Evolutionary conservation across 2,888 invertebrate species (phyloP).

Genomic region (Gari tellinella): DNA sequence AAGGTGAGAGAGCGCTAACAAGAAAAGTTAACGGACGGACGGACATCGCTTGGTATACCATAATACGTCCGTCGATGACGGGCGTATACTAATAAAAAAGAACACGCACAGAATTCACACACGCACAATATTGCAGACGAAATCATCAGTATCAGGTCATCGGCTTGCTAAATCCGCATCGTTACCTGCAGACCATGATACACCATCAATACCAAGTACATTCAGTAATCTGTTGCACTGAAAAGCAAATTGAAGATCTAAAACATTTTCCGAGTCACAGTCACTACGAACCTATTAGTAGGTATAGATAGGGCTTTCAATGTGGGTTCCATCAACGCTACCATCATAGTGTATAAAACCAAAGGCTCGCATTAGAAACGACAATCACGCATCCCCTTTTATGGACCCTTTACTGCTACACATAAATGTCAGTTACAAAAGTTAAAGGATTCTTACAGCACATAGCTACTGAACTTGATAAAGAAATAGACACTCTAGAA

Average conservation of each 20-base stretch:
- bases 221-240: conserved; percentile 25
- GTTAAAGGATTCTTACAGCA: conserved; percentile 28
- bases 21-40: too few species aligned
- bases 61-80: too few species aligned
- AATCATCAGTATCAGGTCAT: conserved; percentile 28
- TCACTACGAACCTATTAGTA: background rate
- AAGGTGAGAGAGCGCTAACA: too few species aligned
- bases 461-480: conserved; percentile 16
- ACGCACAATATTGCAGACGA: conserved; percentile 30
- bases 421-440: conserved; percentile 30
- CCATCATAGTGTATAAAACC: conserved; percentile 29
- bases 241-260: conserved; percentile 22
- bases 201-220: conserved; percentile 30
- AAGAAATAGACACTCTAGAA: conserved; percentile 6
- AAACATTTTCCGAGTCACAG: conserved; percentile 11
- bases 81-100: too few species aligned
- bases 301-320: too few species aligned
- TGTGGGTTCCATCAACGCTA: background rate
- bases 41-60: too few species aligned
- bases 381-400: conserved; percentile 26
- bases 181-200: conserved; percentile 19
- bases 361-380: conserved; percentile 19
- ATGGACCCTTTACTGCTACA: conserved; percentile 32
- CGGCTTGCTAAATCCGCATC: conserved; percentile 26
- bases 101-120: background rate